Evolutionary conservation across 2,888 invertebrate genomes (phyloP).

Genomic region (Keiferia lycopersicella): DNA sequence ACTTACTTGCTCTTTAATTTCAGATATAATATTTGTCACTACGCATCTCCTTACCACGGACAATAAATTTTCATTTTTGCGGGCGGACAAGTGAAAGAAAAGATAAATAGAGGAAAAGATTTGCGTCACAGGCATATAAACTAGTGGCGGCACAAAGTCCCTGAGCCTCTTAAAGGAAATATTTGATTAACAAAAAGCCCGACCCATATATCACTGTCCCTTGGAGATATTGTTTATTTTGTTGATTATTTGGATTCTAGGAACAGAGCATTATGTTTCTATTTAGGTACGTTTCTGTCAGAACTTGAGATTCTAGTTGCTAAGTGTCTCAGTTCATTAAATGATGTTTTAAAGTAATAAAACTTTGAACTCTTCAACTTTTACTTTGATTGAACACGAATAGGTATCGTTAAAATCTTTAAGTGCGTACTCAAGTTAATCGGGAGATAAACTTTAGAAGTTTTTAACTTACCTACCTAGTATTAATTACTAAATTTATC

Average conservation of each 20-base stretch:
- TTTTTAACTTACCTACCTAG: no score
- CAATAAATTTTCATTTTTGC: slow-evolving; percentile 77
- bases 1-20: background rate
- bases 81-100: slow-evolving; percentile 71
- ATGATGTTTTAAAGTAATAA: no score
- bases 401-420: no score
- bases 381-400: no score
- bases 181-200: slow-evolving; percentile 56
- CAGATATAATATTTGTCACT: background rate
- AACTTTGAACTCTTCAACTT: no score
- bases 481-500: no score
- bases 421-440: no score
- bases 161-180: slow-evolving; percentile 41
- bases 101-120: slow-evolving; percentile 67
- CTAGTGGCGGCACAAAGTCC: slow-evolving; percentile 46
- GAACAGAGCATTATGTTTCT: no score
- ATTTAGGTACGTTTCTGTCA: no score
- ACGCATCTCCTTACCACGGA: slow-evolving; percentile 53
- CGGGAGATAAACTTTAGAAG: no score
- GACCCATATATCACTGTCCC: slow-evolving; percentile 35
- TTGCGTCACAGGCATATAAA: slow-evolving; percentile 55
- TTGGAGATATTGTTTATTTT: slow-evolving; percentile 24
- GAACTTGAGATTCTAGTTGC: no score
- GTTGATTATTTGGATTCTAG: background rate
- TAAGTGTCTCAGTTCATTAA: no score